Evolutionary conservation across 2,113 vertebrate species (phyloP).

Genomic region (Bujurquina vittata): DNA sequence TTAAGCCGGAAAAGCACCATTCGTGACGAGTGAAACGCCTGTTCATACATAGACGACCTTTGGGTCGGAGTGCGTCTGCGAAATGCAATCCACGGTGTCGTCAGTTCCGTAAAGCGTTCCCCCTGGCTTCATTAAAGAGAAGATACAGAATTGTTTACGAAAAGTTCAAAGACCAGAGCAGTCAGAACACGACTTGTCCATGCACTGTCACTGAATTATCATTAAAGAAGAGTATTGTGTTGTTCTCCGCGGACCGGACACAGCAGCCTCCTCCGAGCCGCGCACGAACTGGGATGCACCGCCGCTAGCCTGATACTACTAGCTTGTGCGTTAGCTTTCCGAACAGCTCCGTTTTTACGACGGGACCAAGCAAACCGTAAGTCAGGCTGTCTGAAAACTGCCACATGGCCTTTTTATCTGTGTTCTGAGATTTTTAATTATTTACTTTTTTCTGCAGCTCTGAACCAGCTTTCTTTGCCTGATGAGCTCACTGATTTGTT

Average conservation of each 20-base stretch:
- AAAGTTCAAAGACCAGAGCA: constrained; percentile 18
- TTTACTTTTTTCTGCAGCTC: neutral
- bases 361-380: constrained; percentile 67
- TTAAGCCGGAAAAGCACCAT: neutral
- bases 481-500: neutral
- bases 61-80: neutral
- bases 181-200: neutral
- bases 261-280: constrained; percentile 17
- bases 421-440: neutral
- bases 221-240: constrained; percentile 3
- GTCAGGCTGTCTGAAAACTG: constrained; percentile 8
- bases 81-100: constrained; percentile 54
- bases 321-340: constrained; percentile 59
- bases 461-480: neutral
- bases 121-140: constrained; percentile 39
- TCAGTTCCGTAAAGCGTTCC: constrained; percentile 74
- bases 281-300: constrained; percentile 57
- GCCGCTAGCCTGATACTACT: constrained; percentile 59
- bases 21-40: neutral
- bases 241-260: constrained; percentile 27
- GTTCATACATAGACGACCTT: neutral
- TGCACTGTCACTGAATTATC: constrained; percentile 30
- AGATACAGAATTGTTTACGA: constrained; percentile 53
- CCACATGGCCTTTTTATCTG: neutral
- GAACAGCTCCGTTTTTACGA: constrained; percentile 37